These are phyloP conservation scores for Zaprionus lachaisei DNA, from an alignment of 1,140 invertebrate genomes.

Conservation along the genomic window DNA sequence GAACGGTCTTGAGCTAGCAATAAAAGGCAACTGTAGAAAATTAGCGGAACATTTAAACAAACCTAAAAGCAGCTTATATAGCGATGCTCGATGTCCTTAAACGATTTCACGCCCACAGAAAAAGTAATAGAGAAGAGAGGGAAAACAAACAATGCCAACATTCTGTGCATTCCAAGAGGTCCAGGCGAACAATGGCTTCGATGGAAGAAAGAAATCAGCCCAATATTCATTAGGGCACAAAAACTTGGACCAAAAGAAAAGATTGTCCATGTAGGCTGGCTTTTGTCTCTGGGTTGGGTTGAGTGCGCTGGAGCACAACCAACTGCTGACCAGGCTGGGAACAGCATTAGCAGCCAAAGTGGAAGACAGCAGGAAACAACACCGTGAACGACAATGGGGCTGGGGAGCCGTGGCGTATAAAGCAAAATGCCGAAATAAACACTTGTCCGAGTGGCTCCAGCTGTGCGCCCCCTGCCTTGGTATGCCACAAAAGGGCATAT, in stretches of 20 bases:
- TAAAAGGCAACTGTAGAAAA: conserved; percentile 35
- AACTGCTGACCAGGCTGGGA: conserved; percentile 61
- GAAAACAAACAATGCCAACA: conserved; percentile 62
- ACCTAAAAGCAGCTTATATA: conserved; percentile 57
- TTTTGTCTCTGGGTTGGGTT: conserved; percentile 55
- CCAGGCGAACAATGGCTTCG: conserved; percentile 18
- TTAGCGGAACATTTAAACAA: conserved; percentile 66
- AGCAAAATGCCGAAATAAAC: conserved; percentile 79
- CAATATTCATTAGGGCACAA: conserved; percentile 78
- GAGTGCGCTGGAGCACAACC: conserved; percentile 50
- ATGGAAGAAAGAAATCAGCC: conserved; percentile 41
- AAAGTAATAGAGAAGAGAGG: not conserved
- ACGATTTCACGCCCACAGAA: conserved; percentile 59
- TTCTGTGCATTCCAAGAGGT: conserved; percentile 38
- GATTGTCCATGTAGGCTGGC: conserved; percentile 31
- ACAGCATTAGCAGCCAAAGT: not conserved
- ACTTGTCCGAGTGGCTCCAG: conserved; percentile 56
- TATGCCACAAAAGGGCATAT: conserved; percentile 73
- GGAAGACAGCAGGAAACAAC: conserved; percentile 21
- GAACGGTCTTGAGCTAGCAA: not conserved
- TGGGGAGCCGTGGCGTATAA: conserved; percentile 24
- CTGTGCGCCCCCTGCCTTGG: conserved; percentile 8
- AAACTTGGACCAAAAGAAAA: conserved; percentile 38
- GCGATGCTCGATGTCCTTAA: conserved; percentile 16
- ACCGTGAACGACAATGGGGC: not conserved